Conservation (phyloP, 2,797 vertebrate genomes). For the Babyrousa celebensis region DNA sequence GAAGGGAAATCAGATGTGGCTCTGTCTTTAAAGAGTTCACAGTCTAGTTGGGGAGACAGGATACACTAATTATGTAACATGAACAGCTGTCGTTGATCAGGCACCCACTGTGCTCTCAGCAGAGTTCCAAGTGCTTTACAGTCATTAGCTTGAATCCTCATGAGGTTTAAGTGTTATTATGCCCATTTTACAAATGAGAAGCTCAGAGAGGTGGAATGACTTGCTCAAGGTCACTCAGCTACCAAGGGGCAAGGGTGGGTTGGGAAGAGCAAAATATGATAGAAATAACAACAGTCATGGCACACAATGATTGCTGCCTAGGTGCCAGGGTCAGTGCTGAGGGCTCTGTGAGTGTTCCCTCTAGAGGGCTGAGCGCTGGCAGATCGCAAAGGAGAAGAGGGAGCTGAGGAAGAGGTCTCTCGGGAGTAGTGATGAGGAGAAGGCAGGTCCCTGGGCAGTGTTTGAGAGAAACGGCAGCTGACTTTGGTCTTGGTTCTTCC, state of each 20-base stretch:
- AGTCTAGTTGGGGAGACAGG: slow-evolving; percentile 76
- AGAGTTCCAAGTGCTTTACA: slow-evolving; percentile 72
- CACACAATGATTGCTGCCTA: background rate
- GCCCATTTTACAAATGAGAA: slow-evolving; percentile 75
- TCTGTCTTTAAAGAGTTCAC: slow-evolving; percentile 66
- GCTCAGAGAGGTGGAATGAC: slow-evolving; percentile 57
- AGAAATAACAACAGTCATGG: background rate
- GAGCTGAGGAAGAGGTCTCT: rapidly evolving
- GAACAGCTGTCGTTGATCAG: slow-evolving; percentile 78
- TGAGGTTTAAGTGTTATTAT: slow-evolving; percentile 65
- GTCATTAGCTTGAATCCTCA: slow-evolving; percentile 66
- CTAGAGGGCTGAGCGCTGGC: background rate
- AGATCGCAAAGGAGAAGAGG: background rate
- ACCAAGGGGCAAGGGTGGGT: background rate
- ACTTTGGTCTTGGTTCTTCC: background rate
- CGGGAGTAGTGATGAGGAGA: background rate
- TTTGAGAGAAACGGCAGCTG: background rate
- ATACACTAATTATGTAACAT: slow-evolving; percentile 77
- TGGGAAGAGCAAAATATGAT: background rate
- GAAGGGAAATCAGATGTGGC: slow-evolving; percentile 46
- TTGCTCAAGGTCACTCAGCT: slow-evolving; percentile 71
- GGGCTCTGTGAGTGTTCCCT: background rate
- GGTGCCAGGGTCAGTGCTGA: background rate
- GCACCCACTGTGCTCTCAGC: slow-evolving; percentile 77
- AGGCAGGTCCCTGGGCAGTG: background rate